Percentiles rank a stretch among this genome's conserved stretches.
Evolutionary conservation across 2,113 vertebrate species (phyloP).

Genomic region (Gracilinanus agilis): DNA sequence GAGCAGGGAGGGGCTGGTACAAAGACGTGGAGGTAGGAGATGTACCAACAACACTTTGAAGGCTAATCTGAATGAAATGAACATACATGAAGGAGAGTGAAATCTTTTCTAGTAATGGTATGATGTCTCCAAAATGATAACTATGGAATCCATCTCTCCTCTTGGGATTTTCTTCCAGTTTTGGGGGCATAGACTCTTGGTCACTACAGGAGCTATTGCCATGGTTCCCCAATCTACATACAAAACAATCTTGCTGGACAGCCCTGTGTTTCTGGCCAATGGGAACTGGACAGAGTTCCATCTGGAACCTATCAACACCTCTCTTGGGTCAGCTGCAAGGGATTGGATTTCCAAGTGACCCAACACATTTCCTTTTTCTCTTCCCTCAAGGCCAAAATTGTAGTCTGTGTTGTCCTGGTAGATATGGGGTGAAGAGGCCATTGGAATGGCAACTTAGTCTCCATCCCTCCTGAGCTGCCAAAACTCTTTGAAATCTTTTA

Average conservation of each 20-base stretch:
- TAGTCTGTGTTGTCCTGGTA: conserved; percentile 70
- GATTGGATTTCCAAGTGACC: conserved; percentile 81
- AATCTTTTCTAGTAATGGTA: neutral
- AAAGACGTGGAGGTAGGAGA: neutral
- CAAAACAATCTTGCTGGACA: conserved; percentile 77
- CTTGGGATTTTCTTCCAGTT: conserved; percentile 74
- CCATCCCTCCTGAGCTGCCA: conserved; percentile 44
- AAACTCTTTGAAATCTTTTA: conserved; percentile 24
- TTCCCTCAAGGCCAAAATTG: conserved; percentile 72
- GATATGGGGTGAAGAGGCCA: conserved; percentile 63
- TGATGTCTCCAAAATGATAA: neutral
- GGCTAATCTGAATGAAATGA: neutral
- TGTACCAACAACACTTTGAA: neutral
- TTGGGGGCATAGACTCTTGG: conserved; percentile 68
- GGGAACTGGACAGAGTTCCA: conserved; percentile 73
- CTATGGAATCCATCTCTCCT: conserved; percentile 69
- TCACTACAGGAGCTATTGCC: conserved; percentile 77
- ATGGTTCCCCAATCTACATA: conserved; percentile 78
- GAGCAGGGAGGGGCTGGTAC: neutral
- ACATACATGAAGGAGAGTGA: neutral
- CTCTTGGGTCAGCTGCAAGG: conserved; percentile 78
- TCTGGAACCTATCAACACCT: conserved; percentile 81
- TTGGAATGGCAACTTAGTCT: conserved; percentile 67
- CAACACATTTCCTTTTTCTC: conserved; percentile 78
- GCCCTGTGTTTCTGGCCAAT: conserved; percentile 78